These are phyloP conservation scores for Enteromius argenteus DNA, from an alignment of 2,797 vertebrate genomes.

Conservation along the genomic window DNA sequence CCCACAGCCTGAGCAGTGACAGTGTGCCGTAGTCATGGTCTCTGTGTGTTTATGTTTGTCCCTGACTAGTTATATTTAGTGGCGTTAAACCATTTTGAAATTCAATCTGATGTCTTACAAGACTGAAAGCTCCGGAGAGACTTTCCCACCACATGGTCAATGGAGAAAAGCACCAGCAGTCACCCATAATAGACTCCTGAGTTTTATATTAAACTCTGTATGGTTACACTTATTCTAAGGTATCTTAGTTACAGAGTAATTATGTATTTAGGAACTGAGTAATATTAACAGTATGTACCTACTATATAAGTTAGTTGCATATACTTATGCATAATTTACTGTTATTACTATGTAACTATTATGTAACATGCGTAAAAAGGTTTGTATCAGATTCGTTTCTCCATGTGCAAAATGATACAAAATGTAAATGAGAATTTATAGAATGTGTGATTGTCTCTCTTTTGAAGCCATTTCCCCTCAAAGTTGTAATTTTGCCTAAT, in stretches of 20 bases:
- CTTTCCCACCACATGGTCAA: conserved; percentile 22
- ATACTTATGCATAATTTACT: not conserved
- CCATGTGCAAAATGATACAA: not conserved
- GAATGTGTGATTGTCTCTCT: not conserved
- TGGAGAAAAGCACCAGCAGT: conserved; percentile 10
- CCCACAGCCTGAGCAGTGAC: not conserved
- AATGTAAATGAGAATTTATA: not conserved
- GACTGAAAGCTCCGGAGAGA: conserved; percentile 42
- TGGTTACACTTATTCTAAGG: not conserved
- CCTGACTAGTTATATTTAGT: conserved; percentile 62
- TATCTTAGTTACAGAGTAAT: not conserved
- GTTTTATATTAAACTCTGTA: not conserved
- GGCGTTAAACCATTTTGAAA: conserved; percentile 61
- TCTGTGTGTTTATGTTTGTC: conserved; percentile 48
- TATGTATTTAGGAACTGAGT: not conserved
- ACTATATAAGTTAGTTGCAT: not conserved
- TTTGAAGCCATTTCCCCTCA: not conserved
- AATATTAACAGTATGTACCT: not conserved
- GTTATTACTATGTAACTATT: not conserved
- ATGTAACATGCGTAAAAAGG: not conserved
- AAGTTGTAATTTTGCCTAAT: not conserved
- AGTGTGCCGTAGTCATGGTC: conserved; percentile 16
- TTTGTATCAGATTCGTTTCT: not conserved
- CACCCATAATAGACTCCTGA: not conserved
- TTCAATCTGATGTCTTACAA: conserved; percentile 54